A percentile compares a stretch with the other conserved stretches of the same genome.
phyloP scores from a whole-genome alignment of 2,888 invertebrate genomes.

The Pilophorus perplexus region DNA sequence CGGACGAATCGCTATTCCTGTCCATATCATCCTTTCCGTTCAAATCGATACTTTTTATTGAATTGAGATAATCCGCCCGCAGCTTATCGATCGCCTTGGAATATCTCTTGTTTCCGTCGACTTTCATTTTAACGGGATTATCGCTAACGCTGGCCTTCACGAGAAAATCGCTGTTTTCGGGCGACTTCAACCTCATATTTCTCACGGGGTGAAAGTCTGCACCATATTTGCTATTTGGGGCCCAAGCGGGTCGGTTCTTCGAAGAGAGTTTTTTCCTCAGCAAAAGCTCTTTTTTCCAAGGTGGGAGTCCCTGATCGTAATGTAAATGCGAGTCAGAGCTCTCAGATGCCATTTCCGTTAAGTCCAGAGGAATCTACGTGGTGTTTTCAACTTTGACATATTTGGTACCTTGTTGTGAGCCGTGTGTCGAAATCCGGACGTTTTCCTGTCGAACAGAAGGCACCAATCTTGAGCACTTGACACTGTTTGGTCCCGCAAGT shows the following conservation, averaged over 20 bases:
- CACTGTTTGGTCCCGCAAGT: background rate
- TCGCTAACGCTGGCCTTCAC: background rate
- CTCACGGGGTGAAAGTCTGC: slow-evolving; percentile 32
- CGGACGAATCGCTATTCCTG: slow-evolving; percentile 61
- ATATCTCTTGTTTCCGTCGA: slow-evolving; percentile 1
- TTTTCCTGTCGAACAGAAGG: slow-evolving; percentile 6
- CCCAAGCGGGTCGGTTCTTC: slow-evolving; percentile 13
- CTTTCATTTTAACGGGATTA: slow-evolving; percentile 6
- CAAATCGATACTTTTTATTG: slow-evolving; percentile 43
- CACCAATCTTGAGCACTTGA: slow-evolving; percentile 7
- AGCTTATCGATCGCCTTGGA: slow-evolving; percentile 40
- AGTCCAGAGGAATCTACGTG: slow-evolving; percentile 33
- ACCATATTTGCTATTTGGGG: slow-evolving; percentile 31
- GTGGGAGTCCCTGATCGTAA: slow-evolving; percentile 39
- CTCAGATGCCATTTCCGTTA: slow-evolving; percentile 41
- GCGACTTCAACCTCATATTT: slow-evolving; percentile 11
- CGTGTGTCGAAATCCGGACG: slow-evolving; percentile 1
- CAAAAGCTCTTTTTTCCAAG: slow-evolving; percentile 45
- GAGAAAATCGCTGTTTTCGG: slow-evolving; percentile 13
- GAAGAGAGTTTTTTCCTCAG: slow-evolving; percentile 17
- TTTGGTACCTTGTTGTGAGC: slow-evolving; percentile 2
- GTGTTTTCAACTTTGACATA: slow-evolving; percentile 22
- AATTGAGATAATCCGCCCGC: slow-evolving; percentile 49
- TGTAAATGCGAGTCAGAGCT: background rate
- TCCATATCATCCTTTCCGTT: slow-evolving; percentile 51